These are phyloP conservation scores for Pangasius larnaudii DNA, from an alignment of 2,797 vertebrate species.

Conservation along the genomic window DNA sequence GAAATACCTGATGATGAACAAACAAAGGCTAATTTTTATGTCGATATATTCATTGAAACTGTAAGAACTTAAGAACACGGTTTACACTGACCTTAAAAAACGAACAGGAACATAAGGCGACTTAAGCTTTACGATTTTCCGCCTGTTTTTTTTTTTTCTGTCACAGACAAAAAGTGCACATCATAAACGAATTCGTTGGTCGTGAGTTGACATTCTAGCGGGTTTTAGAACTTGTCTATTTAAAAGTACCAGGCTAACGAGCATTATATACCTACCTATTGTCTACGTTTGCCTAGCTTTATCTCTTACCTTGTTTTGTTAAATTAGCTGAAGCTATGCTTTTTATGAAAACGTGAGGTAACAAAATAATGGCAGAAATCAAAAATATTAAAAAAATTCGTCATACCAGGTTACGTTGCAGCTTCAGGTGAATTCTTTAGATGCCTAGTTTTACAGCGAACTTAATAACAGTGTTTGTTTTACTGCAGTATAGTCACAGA, in stretches of 20 bases:
- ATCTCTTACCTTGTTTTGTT: neutral
- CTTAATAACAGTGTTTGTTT: no score
- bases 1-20: no score
- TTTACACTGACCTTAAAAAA: no score
- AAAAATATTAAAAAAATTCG: no score
- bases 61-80: no score
- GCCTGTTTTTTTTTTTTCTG: neutral
- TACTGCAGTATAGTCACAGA: no score
- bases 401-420: neutral
- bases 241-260: no score
- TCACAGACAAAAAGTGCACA: neutral
- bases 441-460: neutral
- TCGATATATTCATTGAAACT: no score
- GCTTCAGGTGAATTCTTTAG: neutral
- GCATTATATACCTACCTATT: neutral
- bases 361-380: no score
- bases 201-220: neutral
- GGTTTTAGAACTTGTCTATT: no score
- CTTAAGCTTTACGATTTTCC: neutral
- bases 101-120: neutral
- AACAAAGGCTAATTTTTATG: no score
- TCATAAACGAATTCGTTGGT: neutral
- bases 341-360: neutral
- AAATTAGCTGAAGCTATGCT: neutral
- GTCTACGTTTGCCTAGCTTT: neutral